Evolutionary conservation across 2,113 vertebrate species (phyloP).

Genomic region (Pelodiscus sinensis): DNA sequence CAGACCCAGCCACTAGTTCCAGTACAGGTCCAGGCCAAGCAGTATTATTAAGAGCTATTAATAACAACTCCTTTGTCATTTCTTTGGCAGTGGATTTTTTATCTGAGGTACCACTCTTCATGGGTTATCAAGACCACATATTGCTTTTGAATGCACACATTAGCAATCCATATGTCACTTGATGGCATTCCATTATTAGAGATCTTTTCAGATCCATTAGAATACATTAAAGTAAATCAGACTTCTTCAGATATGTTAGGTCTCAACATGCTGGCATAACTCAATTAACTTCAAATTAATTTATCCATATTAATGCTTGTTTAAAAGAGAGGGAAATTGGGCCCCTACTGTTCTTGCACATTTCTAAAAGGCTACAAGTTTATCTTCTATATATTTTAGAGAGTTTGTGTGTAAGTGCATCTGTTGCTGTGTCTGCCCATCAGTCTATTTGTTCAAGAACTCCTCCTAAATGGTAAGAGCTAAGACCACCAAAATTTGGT

Average conservation of each 20-base stretch:
- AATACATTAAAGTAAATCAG: background rate
- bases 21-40: background rate
- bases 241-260: background rate
- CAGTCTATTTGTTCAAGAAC: too few species aligned
- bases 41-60: background rate
- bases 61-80: background rate
- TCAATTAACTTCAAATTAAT: background rate
- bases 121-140: background rate
- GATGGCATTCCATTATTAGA: background rate
- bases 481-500: too few species aligned
- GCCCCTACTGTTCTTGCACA: background rate
- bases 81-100: background rate
- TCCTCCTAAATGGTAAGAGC: too few species aligned
- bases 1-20: background rate
- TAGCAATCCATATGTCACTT: background rate
- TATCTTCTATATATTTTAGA: too few species aligned
- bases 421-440: too few species aligned
- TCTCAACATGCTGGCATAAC: background rate
- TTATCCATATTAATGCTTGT: background rate
- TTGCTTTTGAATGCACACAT: background rate
- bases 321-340: background rate
- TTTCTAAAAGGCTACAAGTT: background rate
- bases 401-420: too few species aligned
- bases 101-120: background rate
- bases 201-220: background rate